phyloP scores from a whole-genome alignment of 2,888 invertebrate genomes.

The Hermodice carunculata region DNA sequence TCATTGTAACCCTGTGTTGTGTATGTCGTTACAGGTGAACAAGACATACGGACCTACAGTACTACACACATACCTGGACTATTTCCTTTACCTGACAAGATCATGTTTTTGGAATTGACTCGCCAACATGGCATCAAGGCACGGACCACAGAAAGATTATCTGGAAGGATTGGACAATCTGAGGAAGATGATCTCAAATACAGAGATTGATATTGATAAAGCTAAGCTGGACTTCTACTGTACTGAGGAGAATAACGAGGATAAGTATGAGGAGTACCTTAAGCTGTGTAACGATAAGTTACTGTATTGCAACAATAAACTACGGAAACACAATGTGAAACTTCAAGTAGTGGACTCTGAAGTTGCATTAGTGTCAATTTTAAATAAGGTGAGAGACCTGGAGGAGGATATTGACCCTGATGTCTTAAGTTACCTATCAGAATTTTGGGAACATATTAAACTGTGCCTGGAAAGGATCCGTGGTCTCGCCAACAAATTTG shows the following conservation, averaged over 20 bases:
- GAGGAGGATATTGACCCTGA: slow-evolving; percentile 40
- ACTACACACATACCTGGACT: no score
- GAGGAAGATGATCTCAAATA: slow-evolving; percentile 48
- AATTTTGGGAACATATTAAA: slow-evolving; percentile 61
- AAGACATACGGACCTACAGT: no score
- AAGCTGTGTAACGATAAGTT: slow-evolving; percentile 53
- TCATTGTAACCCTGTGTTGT: no score
- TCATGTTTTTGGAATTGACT: no score
- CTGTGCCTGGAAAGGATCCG: slow-evolving; percentile 43
- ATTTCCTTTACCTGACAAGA: no score
- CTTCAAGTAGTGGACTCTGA: slow-evolving; percentile 52
- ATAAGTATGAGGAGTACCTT: slow-evolving; percentile 51
- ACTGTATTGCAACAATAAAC: slow-evolving; percentile 56
- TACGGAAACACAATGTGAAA: slow-evolving; percentile 48
- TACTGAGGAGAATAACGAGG: slow-evolving; percentile 45
- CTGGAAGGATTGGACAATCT: slow-evolving; percentile 57
- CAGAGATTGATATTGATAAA: slow-evolving; percentile 51
- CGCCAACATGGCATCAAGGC: no score
- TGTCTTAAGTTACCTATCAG: slow-evolving; percentile 51
- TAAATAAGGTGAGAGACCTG: slow-evolving; percentile 47
- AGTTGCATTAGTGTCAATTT: slow-evolving; percentile 47
- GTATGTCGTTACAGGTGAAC: no score
- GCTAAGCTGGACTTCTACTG: slow-evolving; percentile 52
- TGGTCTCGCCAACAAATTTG: slow-evolving; percentile 51
- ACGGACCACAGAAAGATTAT: slow-evolving; percentile 59